Conservation (phyloP, 2,113 vertebrate species). For the Brachyistius frenatus region DNA sequence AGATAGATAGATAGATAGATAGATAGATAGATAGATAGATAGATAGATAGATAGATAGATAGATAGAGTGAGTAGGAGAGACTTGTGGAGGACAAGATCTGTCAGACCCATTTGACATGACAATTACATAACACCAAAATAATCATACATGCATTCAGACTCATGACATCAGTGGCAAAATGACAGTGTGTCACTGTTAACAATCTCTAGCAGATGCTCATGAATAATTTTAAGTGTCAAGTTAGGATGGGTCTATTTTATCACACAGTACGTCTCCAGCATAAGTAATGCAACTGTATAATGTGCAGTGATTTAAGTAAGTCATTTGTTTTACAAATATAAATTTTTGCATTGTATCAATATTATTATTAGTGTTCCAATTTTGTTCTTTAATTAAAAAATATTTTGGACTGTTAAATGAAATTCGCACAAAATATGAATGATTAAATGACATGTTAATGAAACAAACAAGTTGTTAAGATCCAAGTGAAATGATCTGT, state of each 20-base stretch:
- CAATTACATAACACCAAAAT: constrained; percentile 24
- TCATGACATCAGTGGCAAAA: constrained; percentile 5
- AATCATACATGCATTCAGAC: constrained; percentile 1
- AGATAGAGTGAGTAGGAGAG: not conserved
- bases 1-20: too few relatives aligned
- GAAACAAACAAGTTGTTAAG: not conserved
- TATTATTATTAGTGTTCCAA: too few relatives aligned
- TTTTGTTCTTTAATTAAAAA: not conserved
- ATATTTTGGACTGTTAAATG: not conserved
- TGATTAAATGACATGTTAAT: not conserved
- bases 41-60: not conserved
- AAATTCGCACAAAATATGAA: not conserved
- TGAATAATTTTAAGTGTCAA: constrained; percentile 31
- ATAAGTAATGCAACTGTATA: not conserved
- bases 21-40: too few relatives aligned
- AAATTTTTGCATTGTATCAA: not conserved
- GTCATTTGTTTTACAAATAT: too few relatives aligned
- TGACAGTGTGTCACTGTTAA: constrained; percentile 33
- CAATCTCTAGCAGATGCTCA: constrained; percentile 34
- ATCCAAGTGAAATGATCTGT: not conserved
- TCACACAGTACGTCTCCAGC: not conserved
- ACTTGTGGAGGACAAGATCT: constrained; percentile 17
- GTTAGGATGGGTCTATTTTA: constrained; percentile 6
- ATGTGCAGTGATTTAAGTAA: not conserved
- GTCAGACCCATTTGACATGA: constrained; percentile 47